Evolutionary conservation across 2,113 vertebrate species (phyloP).

Genomic region (cat (Felis catus)): F.catus_Fca126_mat1.0 CM031415.1:111860501-111861000

Average conservation of each 20-base stretch:
- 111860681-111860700: background rate
- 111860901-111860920: background rate
- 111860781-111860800: too few relatives aligned
- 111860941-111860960: background rate
- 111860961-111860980: background rate
- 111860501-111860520: background rate
- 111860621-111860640: background rate
- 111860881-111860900: background rate
- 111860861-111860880: background rate
- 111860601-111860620: background rate
- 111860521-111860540: background rate
- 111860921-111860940: background rate
- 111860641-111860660: background rate
- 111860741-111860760: background rate
- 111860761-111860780: background rate
- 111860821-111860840: background rate
- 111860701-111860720: background rate
- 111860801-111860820: background rate
- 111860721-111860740: background rate
- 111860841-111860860: background rate
- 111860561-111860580: background rate
- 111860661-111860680: background rate
- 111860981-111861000: background rate
- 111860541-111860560: background rate
- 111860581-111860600: background rate